Evolutionary conservation across 2,888 invertebrate species (phyloP).

Genomic region (Caenorhabditis zanzibari): DNA sequence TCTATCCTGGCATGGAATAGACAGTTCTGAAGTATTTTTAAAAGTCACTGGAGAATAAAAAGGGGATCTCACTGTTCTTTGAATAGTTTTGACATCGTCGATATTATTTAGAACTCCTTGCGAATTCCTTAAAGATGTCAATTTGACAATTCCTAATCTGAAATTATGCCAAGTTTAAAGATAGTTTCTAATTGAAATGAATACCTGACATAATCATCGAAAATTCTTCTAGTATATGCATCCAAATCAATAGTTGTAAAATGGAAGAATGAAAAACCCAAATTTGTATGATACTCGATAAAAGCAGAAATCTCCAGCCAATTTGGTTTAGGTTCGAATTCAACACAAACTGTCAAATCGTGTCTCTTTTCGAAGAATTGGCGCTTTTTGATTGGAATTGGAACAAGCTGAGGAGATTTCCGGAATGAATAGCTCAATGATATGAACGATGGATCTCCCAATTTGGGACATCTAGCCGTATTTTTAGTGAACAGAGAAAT

Average conservation of each 20-base stretch:
- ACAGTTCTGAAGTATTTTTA: constrained; percentile 27
- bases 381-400: constrained; percentile 24
- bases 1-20: constrained; percentile 5
- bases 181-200: too few species aligned
- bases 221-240: constrained; percentile 37
- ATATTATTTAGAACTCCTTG: neutral
- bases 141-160: constrained; percentile 34
- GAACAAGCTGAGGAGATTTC: constrained; percentile 15
- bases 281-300: constrained; percentile 28
- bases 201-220: constrained; percentile 45
- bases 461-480: constrained; percentile 19
- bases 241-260: constrained; percentile 35
- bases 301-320: constrained; percentile 27
- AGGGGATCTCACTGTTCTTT: constrained; percentile 9
- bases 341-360: constrained; percentile 36
- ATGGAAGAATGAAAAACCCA: constrained; percentile 25
- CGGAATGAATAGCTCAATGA: constrained; percentile 28
- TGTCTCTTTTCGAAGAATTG: constrained; percentile 12
- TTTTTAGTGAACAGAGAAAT: constrained; percentile 19
- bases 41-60: neutral
- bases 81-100: neutral
- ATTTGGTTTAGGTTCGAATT: constrained; percentile 21
- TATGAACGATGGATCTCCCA: neutral
- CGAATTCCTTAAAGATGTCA: constrained; percentile 24
- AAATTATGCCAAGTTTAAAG: too few species aligned